phyloP scores from a whole-genome alignment of 2,113 vertebrate species.

The Atrichornis clamosus region DNA sequence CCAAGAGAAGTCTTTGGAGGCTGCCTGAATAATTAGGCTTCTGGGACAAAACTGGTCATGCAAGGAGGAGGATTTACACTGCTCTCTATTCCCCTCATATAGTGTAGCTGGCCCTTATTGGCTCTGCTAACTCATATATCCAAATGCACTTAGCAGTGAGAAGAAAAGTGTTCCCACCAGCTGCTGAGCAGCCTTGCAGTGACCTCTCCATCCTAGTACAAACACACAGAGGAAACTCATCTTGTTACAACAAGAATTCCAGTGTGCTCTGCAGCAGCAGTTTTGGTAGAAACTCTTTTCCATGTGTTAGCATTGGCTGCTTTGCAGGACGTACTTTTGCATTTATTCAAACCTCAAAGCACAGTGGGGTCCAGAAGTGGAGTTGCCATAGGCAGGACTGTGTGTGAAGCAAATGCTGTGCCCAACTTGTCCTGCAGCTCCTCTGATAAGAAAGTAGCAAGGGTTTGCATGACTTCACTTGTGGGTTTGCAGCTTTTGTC shows the following conservation, averaged over 20 bases:
- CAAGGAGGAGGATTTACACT: slow-evolving; percentile 9
- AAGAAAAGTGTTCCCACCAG: background rate
- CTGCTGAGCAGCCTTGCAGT: background rate
- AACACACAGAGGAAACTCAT: background rate
- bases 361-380: background rate
- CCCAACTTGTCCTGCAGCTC: background rate
- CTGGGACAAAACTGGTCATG: slow-evolving; percentile 3
- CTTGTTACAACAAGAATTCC: background rate
- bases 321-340: background rate
- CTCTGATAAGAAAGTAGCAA: background rate
- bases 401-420: background rate
- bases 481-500: background rate
- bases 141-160: background rate
- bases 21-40: slow-evolving; percentile 24
- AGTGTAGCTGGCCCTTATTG: background rate
- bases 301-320: background rate
- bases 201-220: background rate
- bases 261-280: background rate
- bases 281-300: background rate
- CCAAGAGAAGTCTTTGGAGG: background rate
- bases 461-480: background rate
- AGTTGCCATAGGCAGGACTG: background rate
- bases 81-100: background rate
- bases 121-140: background rate
- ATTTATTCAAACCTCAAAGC: background rate